phyloP scores from a whole-genome alignment of 2,888 invertebrate species.

The Mimachlamys varia region DNA sequence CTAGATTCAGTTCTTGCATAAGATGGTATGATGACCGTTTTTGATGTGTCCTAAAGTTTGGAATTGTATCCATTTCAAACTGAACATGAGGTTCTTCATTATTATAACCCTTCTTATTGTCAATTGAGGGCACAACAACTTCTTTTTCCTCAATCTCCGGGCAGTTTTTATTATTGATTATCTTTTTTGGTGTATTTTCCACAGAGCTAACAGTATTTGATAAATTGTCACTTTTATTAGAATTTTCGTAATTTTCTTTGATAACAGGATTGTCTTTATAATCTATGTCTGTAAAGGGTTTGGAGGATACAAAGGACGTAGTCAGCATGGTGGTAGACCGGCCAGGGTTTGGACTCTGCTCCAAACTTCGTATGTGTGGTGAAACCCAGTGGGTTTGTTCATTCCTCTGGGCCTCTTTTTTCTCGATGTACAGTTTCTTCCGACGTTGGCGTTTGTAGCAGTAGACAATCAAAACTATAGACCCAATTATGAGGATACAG shows the following conservation, averaged over 20 bases:
- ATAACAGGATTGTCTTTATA: constrained; percentile 21
- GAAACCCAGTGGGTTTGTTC: constrained; percentile 55
- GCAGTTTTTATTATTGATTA: not conserved
- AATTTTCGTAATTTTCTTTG: not conserved
- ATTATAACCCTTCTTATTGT: constrained; percentile 40
- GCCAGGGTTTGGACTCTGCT: constrained; percentile 62
- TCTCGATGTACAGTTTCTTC: constrained; percentile 53
- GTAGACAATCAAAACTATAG: constrained; percentile 64
- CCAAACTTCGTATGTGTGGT: constrained; percentile 56
- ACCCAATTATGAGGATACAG: constrained; percentile 61
- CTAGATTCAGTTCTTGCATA: constrained; percentile 70
- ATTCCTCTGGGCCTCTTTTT: constrained; percentile 44
- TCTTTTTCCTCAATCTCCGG: not conserved
- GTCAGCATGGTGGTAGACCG: constrained; percentile 74
- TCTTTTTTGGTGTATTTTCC: constrained; percentile 31
- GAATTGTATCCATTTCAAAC: constrained; percentile 38
- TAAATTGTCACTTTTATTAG: constrained; percentile 22
- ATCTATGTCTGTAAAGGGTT: constrained; percentile 43
- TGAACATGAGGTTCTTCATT: constrained; percentile 47
- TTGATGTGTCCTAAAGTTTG: constrained; percentile 64
- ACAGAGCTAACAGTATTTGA: constrained; percentile 23
- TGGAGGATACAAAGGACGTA: constrained; percentile 57
- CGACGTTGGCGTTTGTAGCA: constrained; percentile 64
- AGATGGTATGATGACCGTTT: constrained; percentile 74
- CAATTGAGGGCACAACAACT: not conserved